phyloP scores from a whole-genome alignment of 2,113 vertebrate genomes.

The Halcyon senegalensis region DNA sequence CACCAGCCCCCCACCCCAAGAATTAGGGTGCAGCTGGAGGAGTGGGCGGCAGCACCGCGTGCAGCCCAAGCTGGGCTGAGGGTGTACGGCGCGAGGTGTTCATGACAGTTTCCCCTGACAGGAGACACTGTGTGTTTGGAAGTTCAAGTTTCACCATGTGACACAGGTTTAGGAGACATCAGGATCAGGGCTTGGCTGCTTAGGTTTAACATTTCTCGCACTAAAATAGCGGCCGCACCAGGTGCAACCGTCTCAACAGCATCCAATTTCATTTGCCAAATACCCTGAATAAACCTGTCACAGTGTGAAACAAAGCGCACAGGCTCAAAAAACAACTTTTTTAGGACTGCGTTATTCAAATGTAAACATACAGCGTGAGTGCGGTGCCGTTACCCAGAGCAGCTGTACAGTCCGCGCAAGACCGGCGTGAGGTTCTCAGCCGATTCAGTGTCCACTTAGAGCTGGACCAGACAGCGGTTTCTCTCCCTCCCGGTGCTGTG shows the following conservation, averaged over 20 bases:
- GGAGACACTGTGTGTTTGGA: conserved; percentile 40
- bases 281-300: conserved; percentile 47
- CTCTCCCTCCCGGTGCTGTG: conserved; percentile 81
- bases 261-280: conserved; percentile 77
- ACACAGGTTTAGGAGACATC: conserved; percentile 58
- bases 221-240: conserved; percentile 80
- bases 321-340: not conserved
- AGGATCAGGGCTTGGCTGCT: conserved; percentile 53
- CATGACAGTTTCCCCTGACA: conserved; percentile 58
- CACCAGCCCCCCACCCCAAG: not conserved
- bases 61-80: not conserved
- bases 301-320: conserved; percentile 66
- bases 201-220: conserved; percentile 73
- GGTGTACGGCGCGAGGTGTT: conserved; percentile 50
- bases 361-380: conserved; percentile 70
- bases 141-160: conserved; percentile 79
- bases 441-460: not conserved
- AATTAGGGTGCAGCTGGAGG: not conserved
- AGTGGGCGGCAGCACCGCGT: not conserved
- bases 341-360: conserved; percentile 4
- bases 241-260: conserved; percentile 75
- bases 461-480: conserved; percentile 70
- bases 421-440: not conserved
- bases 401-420: not conserved
- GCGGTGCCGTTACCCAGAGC: conserved; percentile 5